phyloP scores from a whole-genome alignment of 2,797 vertebrate species.

The Acanthurus tractus region DNA sequence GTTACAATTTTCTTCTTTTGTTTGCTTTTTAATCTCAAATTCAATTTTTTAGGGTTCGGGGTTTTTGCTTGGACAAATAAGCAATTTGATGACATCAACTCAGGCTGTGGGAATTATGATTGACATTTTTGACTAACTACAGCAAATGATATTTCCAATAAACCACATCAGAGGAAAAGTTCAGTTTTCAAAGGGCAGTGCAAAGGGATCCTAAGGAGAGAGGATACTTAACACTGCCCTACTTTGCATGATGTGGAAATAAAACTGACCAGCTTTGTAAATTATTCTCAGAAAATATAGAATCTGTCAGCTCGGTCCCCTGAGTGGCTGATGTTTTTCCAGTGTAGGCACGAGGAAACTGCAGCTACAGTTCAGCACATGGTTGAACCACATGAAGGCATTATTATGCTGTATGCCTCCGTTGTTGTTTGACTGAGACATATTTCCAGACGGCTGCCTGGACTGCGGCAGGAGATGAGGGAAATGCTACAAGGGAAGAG shows the following conservation, averaged over 20 bases:
- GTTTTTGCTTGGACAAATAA: not conserved
- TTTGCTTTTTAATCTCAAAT: not conserved
- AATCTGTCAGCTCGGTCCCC: conserved; percentile 41
- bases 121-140: not conserved
- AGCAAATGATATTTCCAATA: not conserved
- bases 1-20: not conserved
- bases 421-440: conserved; percentile 80
- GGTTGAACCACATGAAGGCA: conserved; percentile 73
- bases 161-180: not conserved
- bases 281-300: conserved; percentile 30
- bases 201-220: not conserved
- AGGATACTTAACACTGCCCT: not conserved
- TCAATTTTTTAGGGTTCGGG: not conserved
- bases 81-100: no score
- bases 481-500: conserved; percentile 59
- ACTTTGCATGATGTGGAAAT: conserved; percentile 8
- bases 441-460: conserved; percentile 75
- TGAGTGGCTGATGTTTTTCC: conserved; percentile 62
- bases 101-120: not conserved
- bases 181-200: not conserved
- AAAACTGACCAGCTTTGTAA: conserved; percentile 24
- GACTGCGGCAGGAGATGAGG: conserved; percentile 67
- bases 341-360: conserved; percentile 62
- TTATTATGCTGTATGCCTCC: conserved; percentile 47
- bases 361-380: conserved; percentile 61